Conservation (phyloP, 2,888 invertebrate species). For the Scotopteryx bipunctaria region DNA sequence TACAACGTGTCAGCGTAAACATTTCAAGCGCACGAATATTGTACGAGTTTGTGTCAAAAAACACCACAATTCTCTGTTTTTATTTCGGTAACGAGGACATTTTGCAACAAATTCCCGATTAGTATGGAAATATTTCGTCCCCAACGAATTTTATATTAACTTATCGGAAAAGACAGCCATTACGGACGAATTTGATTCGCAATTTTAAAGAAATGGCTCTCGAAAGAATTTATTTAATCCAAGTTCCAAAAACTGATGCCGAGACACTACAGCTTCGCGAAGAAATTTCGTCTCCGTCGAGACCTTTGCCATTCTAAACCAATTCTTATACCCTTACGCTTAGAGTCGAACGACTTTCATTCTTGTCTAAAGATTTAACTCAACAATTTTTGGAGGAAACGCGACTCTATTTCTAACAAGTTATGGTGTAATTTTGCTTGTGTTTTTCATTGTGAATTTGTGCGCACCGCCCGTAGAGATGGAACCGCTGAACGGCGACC, state of each 20-base stretch:
- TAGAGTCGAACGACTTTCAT: conserved; percentile 63
- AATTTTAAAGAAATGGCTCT: conserved; percentile 61
- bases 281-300: conserved; percentile 64
- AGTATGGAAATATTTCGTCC: conserved; percentile 38
- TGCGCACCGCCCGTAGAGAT: conserved; percentile 68
- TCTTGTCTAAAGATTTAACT: conserved; percentile 47
- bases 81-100: conserved; percentile 23
- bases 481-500: conserved; percentile 77
- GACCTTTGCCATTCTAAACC: conserved; percentile 53
- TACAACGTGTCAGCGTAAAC: conserved; percentile 19
- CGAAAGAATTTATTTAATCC: conserved; percentile 72
- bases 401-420: background rate
- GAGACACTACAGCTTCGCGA: conserved; percentile 67
- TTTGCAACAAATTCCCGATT: conserved; percentile 29
- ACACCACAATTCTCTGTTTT: conserved; percentile 18
- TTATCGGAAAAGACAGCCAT: conserved; percentile 53
- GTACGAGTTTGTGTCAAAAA: conserved; percentile 16
- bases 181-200: conserved; percentile 55
- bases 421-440: conserved; percentile 46
- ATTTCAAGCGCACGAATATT: conserved; percentile 18
- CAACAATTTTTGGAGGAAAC: conserved; percentile 13
- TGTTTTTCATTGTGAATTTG: conserved; percentile 55
- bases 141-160: conserved; percentile 42
- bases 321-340: conserved; percentile 46
- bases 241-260: conserved; percentile 71